Evolutionary conservation across 2,113 vertebrate species (phyloP).

Genomic region (Ptilorrhoa leucosticta): DNA sequence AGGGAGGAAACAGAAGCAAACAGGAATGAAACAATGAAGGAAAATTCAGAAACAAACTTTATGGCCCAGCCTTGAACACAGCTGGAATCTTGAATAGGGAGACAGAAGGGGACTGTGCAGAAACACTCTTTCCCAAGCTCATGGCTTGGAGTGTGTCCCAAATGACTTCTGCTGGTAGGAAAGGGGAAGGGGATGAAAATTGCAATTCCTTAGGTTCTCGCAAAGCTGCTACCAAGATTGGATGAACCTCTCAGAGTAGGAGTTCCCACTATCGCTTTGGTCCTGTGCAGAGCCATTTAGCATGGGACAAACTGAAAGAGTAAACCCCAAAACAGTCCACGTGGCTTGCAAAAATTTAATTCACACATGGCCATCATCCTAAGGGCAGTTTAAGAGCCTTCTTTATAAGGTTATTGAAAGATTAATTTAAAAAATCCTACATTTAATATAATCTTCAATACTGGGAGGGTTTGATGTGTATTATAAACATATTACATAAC

Average conservation of each 20-base stretch:
- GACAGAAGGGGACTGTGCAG: background rate
- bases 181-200: background rate
- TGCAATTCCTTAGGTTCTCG: background rate
- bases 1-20: conserved; percentile 20
- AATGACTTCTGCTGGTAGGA: background rate
- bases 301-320: background rate
- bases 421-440: background rate
- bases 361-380: background rate
- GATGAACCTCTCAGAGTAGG: background rate
- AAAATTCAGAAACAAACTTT: conserved; percentile 13
- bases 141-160: background rate
- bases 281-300: background rate
- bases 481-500: background rate
- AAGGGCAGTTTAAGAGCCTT: background rate
- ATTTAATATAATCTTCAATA: background rate
- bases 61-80: background rate
- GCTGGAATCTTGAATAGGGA: background rate
- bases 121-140: background rate
- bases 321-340: background rate
- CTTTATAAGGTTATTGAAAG: background rate
- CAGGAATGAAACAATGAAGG: conserved; percentile 12
- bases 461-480: background rate
- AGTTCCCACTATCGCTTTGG: background rate
- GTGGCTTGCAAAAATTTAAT: background rate
- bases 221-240: background rate